Evolutionary conservation across 2,888 invertebrate genomes (phyloP).

Genomic region (Drosophila fungiperda): DNA sequence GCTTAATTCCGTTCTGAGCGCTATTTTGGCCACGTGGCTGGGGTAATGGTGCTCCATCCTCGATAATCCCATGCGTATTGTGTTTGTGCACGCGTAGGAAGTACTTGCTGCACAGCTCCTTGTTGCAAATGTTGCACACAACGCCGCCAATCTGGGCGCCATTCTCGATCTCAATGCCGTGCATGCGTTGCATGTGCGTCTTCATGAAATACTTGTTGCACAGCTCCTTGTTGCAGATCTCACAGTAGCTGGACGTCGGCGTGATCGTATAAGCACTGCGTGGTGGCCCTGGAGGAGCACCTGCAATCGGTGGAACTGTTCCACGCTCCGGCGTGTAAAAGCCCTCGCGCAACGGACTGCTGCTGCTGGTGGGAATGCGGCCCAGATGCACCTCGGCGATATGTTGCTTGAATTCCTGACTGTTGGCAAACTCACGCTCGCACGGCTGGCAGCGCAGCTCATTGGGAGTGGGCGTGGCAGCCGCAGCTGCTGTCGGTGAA

Average conservation of each 20-base stretch:
- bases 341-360: conserved; percentile 84
- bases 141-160: conserved; percentile 97
- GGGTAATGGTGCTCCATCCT: conserved; percentile 89
- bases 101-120: conserved; percentile 99
- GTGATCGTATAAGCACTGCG: conserved; percentile 87
- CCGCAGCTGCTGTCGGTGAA: conserved; percentile 59
- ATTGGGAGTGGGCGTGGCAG: conserved; percentile 54
- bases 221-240: conserved; percentile 98
- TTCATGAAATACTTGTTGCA: conserved; percentile 99
- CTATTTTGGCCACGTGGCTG: conserved; percentile 82
- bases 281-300: conserved; percentile 33
- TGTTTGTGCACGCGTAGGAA: conserved; percentile 98
- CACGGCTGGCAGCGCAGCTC: conserved; percentile 84
- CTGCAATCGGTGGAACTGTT: conserved; percentile 52
- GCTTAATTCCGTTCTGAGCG: conserved; percentile 80
- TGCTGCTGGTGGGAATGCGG: conserved; percentile 66
- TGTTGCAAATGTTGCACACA: conserved; percentile 98
- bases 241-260: conserved; percentile 95
- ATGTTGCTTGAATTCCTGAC: conserved; percentile 90
- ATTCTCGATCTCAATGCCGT: conserved; percentile 96
- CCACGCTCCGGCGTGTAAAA: conserved; percentile 86
- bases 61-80: conserved; percentile 98
- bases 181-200: conserved; percentile 99
- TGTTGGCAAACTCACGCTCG: conserved; percentile 87
- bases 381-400: conserved; percentile 88